These are phyloP conservation scores for Tipula helvola DNA, from an alignment of 2,888 invertebrate genomes.

Conservation along the genomic window DNA sequence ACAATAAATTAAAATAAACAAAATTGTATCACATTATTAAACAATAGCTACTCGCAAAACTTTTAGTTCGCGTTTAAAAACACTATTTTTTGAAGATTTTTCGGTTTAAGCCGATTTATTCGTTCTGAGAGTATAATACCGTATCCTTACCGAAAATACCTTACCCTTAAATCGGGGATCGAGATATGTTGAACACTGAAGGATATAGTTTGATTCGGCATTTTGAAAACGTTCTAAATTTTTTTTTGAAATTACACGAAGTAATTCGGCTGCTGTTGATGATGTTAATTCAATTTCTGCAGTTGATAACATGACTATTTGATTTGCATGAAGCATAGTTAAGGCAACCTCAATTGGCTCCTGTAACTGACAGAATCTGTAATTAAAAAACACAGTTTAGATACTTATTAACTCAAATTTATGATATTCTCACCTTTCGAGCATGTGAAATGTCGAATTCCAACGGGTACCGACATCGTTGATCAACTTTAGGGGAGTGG, in stretches of 20 bases:
- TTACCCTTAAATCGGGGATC: not conserved
- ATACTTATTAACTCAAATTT: not conserved
- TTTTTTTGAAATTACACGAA: not conserved
- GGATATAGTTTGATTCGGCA: not conserved
- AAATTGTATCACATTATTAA: too few relatives aligned
- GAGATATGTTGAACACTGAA: not conserved
- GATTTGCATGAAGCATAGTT: not conserved
- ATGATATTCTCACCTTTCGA: conserved; percentile 16
- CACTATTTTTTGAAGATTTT: too few relatives aligned
- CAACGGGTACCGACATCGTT: conserved; percentile 20
- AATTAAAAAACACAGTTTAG: too few relatives aligned
- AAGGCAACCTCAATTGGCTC: conserved; percentile 8
- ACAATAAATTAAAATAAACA: too few relatives aligned
- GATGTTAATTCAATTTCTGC: too few relatives aligned
- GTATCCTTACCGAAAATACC: not conserved
- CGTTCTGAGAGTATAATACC: too few relatives aligned
- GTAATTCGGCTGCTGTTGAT: too few relatives aligned
- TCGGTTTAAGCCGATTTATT: too few relatives aligned
- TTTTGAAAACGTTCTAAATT: not conserved
- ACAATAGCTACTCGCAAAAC: too few relatives aligned
- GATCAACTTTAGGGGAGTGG: conserved; percentile 19
- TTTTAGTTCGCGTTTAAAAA: too few relatives aligned
- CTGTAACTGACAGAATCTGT: conserved; percentile 17
- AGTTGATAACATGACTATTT: too few relatives aligned
- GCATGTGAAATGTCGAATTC: conserved; percentile 14